Conservation (phyloP, 2,888 invertebrate genomes). For the Noctuana brunneofusca region DNA sequence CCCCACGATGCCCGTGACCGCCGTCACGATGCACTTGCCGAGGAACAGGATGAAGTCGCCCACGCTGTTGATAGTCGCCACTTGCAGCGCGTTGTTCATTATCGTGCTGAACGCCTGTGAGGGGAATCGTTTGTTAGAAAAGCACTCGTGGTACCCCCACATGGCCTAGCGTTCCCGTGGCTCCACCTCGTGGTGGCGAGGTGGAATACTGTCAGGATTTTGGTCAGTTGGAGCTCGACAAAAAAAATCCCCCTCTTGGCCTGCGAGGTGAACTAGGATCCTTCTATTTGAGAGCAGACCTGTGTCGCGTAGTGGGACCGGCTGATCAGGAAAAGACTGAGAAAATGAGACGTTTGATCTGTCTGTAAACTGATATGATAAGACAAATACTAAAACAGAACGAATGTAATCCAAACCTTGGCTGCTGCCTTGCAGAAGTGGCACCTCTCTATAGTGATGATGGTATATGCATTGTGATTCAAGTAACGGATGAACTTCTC, state of each 20-base stretch:
- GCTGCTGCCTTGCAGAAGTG: slow-evolving; percentile 95
- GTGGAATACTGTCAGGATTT: too few relatives aligned
- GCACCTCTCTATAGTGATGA: slow-evolving; percentile 95
- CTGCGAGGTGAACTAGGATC: too few relatives aligned
- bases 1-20: slow-evolving; percentile 90
- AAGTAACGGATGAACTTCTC: slow-evolving; percentile 96
- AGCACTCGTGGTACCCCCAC: too few relatives aligned
- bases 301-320: too few relatives aligned
- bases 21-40: slow-evolving; percentile 91
- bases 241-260: too few relatives aligned
- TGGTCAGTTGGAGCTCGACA: too few relatives aligned
- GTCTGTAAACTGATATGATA: not conserved
- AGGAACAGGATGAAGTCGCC: slow-evolving; percentile 96
- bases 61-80: slow-evolving; percentile 95
- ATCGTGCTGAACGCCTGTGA: slow-evolving; percentile 92
- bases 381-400: not conserved
- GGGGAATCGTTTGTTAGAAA: not conserved
- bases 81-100: slow-evolving; percentile 91
- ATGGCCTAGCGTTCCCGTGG: too few relatives aligned
- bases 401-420: slow-evolving; percentile 83
- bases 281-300: too few relatives aligned
- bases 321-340: too few relatives aligned
- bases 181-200: too few relatives aligned
- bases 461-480: slow-evolving; percentile 97
- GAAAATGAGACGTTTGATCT: too few relatives aligned